Percentiles rank a stretch among this genome's conserved stretches.
phyloP scores from a whole-genome alignment of 1,140 invertebrate genomes.

The Neodiprion virginianus region DNA sequence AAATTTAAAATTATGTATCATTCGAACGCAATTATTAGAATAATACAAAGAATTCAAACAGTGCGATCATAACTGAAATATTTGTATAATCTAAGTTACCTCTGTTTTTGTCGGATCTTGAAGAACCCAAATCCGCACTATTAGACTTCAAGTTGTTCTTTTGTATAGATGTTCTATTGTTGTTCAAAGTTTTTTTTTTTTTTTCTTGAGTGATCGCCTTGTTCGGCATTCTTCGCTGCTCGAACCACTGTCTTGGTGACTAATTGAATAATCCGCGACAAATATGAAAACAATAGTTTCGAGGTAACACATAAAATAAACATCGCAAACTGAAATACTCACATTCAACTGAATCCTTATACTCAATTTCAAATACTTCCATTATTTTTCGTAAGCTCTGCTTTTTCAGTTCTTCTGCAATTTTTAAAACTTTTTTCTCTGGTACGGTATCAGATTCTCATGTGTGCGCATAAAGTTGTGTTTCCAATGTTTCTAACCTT shows the following conservation, averaged over 20 bases:
- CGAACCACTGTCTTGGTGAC: neutral
- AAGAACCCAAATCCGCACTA: neutral
- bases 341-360: neutral
- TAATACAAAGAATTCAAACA: neutral
- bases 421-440: neutral
- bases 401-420: neutral
- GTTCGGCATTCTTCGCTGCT: neutral
- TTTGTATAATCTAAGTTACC: neutral
- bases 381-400: conserved; percentile 4
- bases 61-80: neutral
- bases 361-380: neutral
- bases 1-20: neutral
- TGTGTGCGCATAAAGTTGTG: neutral
- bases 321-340: neutral
- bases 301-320: neutral
- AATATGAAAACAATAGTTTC: neutral
- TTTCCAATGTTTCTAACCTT: neutral
- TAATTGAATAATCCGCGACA: neutral
- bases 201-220: neutral
- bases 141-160: neutral
- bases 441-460: neutral
- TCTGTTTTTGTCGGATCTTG: neutral
- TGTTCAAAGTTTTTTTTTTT: neutral
- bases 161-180: neutral
- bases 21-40: neutral